These are phyloP conservation scores for Nephrotoma flavescens DNA, from an alignment of 2,888 invertebrate species.

Conservation along the genomic window DNA sequence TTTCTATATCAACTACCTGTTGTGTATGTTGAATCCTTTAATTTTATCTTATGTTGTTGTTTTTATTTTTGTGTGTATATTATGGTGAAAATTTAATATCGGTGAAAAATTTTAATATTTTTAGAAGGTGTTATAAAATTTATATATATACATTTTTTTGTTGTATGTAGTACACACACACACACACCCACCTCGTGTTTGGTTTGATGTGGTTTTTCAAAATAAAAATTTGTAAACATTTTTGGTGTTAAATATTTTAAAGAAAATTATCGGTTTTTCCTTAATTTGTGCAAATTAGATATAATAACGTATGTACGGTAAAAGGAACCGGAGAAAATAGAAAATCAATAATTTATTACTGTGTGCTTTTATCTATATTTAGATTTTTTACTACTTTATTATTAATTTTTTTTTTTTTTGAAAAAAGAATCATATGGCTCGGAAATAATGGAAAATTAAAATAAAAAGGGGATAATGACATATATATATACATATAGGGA, in stretches of 20 bases:
- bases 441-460: not conserved
- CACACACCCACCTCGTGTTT: not conserved
- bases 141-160: not conserved
- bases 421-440: not conserved
- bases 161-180: not conserved
- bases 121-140: not conserved
- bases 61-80: not conserved
- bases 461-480: not conserved
- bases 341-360: not conserved
- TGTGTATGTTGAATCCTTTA: not conserved
- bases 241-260: not conserved
- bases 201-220: not conserved
- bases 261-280: not conserved
- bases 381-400: not conserved
- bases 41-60: not conserved
- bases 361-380: not conserved
- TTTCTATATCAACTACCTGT: not conserved
- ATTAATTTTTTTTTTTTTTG: not conserved
- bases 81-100: not conserved
- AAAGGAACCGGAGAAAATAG: not conserved
- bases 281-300: not conserved
- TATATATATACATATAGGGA: not conserved
- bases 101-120: not conserved
- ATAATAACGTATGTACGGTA: not conserved
- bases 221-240: not conserved